A percentile compares a stretch with the other conserved stretches of the same genome.
Conservation (phyloP, 2,888 invertebrate species). For the Diploptera punctata region DNA sequence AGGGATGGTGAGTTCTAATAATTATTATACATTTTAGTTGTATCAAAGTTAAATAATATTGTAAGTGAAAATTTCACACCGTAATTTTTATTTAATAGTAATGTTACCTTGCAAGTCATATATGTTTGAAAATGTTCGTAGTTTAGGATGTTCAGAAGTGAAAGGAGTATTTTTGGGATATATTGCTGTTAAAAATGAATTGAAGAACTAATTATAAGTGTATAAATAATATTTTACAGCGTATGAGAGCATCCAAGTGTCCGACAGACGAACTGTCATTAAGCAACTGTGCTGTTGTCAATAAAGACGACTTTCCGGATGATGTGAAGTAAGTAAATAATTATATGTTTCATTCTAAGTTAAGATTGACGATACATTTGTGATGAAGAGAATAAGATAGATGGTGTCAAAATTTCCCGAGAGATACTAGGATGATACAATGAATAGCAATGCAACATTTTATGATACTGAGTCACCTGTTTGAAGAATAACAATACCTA, state of each 20-base stretch:
- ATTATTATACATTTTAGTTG: neutral
- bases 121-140: no score
- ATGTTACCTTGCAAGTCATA: neutral
- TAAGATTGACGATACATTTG: neutral
- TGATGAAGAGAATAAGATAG: neutral
- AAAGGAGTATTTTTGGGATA: no score
- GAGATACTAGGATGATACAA: neutral
- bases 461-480: no score
- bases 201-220: neutral
- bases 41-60: neutral
- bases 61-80: neutral
- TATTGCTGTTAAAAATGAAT: neutral
- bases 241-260: conserved; percentile 89
- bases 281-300: conserved; percentile 91
- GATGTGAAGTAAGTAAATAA: conserved; percentile 74
- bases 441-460: no score
- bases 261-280: conserved; percentile 90
- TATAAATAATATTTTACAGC: neutral
- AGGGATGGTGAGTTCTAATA: conserved; percentile 6
- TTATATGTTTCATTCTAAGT: neutral
- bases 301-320: conserved; percentile 80
- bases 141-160: neutral
- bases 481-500: no score
- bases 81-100: neutral
- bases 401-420: neutral